Conservation (phyloP, 1,140 invertebrate genomes). For the Heliothis virescens region DNA sequence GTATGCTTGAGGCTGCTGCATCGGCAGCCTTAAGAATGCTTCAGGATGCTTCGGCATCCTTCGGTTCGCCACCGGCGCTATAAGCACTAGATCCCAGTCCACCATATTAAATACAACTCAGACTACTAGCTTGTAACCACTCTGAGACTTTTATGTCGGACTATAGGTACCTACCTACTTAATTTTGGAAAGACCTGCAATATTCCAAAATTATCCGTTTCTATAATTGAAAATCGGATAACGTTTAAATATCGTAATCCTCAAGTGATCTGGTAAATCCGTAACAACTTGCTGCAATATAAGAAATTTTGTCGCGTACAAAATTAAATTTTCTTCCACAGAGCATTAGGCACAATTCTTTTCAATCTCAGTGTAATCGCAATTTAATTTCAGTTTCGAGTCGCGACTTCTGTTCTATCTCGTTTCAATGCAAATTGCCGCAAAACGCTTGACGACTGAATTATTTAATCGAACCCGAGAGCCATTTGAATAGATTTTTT, state of each 20-base stretch:
- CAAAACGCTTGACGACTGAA: slow-evolving; percentile 68
- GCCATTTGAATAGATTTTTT: slow-evolving; percentile 13
- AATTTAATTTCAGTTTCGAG: slow-evolving; percentile 71
- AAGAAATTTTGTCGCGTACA: slow-evolving; percentile 59
- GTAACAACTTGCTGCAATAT: slow-evolving; percentile 16
- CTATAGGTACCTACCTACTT: too few species aligned
- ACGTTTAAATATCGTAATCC: not conserved
- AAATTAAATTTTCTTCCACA: slow-evolving; percentile 65
- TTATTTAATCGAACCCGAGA: slow-evolving; percentile 62
- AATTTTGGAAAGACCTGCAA: too few species aligned
- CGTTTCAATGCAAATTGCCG: slow-evolving; percentile 74
- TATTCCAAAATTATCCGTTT: too few species aligned
- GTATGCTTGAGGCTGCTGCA: too few species aligned
- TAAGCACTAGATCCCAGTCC: too few species aligned
- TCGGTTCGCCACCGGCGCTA: too few species aligned
- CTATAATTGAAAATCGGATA: slow-evolving; percentile 6
- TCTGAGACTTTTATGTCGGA: too few species aligned
- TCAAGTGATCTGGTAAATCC: slow-evolving; percentile 35
- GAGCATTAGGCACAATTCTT: slow-evolving; percentile 65
- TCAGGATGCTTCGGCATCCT: too few species aligned
- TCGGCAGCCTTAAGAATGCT: too few species aligned
- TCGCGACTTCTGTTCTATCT: slow-evolving; percentile 67
- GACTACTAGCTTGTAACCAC: too few species aligned
- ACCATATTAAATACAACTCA: too few species aligned
- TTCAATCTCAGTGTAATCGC: slow-evolving; percentile 66